Evolutionary conservation across 2,888 invertebrate species (phyloP), one percentile per base, ranked within the genome.

Genomic region (Oeneis ivallda): DNA sequence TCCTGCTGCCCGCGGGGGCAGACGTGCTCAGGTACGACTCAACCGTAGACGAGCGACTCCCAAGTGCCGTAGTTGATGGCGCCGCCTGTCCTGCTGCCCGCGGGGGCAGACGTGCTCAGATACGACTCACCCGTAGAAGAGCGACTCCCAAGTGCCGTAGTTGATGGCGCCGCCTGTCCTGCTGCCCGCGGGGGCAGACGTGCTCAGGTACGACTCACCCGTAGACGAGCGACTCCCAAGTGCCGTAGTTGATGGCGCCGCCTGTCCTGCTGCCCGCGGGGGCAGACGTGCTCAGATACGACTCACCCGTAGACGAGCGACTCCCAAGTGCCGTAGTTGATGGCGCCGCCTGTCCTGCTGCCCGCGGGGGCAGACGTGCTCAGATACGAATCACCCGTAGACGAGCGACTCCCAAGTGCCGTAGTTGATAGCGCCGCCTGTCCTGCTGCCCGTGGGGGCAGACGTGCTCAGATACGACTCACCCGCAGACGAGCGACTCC

Each of bases 291-390:
- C 0, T 87, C 57, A 97, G 72, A 79, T 95, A 98, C 0, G 94
- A 19, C 64, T 60, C 72, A 89, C 90, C 97, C 95, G 81, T 97
- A 92, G 5, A 99, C 93, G 0, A 96, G 94, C 0, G 98, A 98
- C 80, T 97, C 95, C 95, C 97, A 98, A 0, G 99, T 99, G 13
- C 96, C 98, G 79, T 94, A 96, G 87, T 99, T 95, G 47, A 96
- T 76, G 5, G 80, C 71, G 0, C 95, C 86, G 6, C 65, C 66
- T n/a, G 62, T 5, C 65, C 53, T 3, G 76, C 74, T 17, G 74
- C 94, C 1, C 68, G 78, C 65, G 0, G 81, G 66, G 0, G 82
- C 1, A 34, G 32, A 34, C 32, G 32, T 34, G 32, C 32, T 34
- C 32, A 34, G 32, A 6, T 34, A 34, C 32, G 32, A 34, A 2